Base-by-base conservation (phyloP, 1,140 invertebrate genomes). In the Ctenoplectra terminalis region DNA sequence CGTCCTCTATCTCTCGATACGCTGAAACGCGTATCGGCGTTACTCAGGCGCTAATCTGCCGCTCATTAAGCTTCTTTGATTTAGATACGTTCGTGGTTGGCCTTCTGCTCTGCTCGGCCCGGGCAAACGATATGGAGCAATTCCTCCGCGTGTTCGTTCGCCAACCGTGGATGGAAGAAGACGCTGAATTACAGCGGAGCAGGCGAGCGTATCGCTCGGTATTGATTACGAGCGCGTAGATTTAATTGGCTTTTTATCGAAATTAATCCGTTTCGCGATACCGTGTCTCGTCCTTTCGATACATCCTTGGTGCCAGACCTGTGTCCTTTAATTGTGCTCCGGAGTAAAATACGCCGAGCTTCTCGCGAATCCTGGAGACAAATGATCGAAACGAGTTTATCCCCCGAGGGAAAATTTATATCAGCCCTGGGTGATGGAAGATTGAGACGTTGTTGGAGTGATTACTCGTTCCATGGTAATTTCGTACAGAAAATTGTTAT, bases 211-310 rank as follows among this genome's bases (percentile, higher is more conserved):
- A 75, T 74, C 70, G 40, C 50, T 43, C 61, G 69, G 84, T 81
- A 87, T 64, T 63, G 73, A 60, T 77, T 82, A 80, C 71, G 34
- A 63, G 52, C 82, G 84, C 82, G 87, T 87, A 82, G 70, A 75
- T 85, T 87, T 87, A 88, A 87, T 88, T 88, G 85, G 71, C 75
- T 83, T 87, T 87, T 88, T 88, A 88, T 88, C 83, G 81, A 81
- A 83, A 85, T 87, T 84, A 75, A 75, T 80, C 79, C 79, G 71
- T 75, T 48, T 17, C 60, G 79, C 70, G 79, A 81, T 81, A 81
- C 40, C 43, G 43, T 20, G 43, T 2, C 40, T 46, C 46, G 37
- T 73, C 69, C 56, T 63, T 80, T 73, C 52, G 76, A 79, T 79
- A 50, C 43, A 52, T 29, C 5, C 31, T 20, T 48, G 40, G n/a